Percentiles rank a stretch among this genome's conserved stretches.
These are phyloP conservation scores for Megastigmus dorsalis DNA, from an alignment of 2,888 invertebrate species.

Conservation along the genomic window DNA sequence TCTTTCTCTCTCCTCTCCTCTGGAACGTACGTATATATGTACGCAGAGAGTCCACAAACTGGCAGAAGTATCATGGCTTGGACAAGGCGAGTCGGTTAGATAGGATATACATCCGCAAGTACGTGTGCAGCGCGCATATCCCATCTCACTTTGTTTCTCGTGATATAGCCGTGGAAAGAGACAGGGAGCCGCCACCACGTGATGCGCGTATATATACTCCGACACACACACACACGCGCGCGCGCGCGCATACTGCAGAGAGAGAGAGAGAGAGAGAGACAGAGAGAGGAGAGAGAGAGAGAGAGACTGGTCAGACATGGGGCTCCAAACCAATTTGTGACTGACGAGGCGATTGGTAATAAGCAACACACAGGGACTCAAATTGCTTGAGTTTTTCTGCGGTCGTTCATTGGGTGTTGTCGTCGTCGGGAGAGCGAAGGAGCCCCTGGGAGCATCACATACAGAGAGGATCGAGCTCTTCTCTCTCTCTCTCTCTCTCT, in stretches of 20 bases:
- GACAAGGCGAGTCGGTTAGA: constrained; percentile 26
- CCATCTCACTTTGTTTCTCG: constrained; percentile 22
- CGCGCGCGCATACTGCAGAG: too few relatives aligned
- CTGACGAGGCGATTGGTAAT: constrained; percentile 73
- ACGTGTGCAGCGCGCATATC: too few relatives aligned
- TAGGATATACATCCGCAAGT: constrained; percentile 27
- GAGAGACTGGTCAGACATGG: not conserved
- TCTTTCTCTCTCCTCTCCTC: constrained; percentile 21
- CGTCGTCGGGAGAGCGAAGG: constrained; percentile 65
- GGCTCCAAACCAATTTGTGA: constrained; percentile 71
- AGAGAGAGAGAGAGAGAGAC: constrained; percentile 9
- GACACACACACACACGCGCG: too few relatives aligned
- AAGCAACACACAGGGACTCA: constrained; percentile 69
- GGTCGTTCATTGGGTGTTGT: constrained; percentile 70
- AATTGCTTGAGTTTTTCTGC: constrained; percentile 73
- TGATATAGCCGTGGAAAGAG: constrained; percentile 3
- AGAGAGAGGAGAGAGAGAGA: not conserved
- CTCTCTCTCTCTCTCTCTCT: constrained; percentile 48
- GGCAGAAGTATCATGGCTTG: too few relatives aligned
- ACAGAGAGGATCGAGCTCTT: too few relatives aligned
- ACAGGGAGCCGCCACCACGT: too few relatives aligned
- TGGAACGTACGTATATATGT: not conserved
- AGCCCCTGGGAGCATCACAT: constrained; percentile 43
- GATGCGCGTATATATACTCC: too few relatives aligned
- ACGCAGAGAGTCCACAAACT: not conserved